These are phyloP conservation scores for Meteorus colon DNA, from an alignment of 2,888 invertebrate species.

Conservation along the genomic window DNA sequence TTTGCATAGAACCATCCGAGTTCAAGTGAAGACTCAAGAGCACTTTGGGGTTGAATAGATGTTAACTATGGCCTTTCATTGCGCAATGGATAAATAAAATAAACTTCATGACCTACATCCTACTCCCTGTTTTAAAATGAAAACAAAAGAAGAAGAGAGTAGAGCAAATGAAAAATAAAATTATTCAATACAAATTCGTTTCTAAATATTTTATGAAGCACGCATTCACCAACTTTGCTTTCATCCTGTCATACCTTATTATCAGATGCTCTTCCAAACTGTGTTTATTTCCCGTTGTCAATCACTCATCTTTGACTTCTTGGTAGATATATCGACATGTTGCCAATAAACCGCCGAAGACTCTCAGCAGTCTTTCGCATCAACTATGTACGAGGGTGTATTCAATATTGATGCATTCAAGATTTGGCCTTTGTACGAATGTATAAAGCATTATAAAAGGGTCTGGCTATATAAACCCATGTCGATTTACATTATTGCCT, in stretches of 20 bases:
- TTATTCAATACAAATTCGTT: constrained; percentile 4
- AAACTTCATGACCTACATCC: neutral
- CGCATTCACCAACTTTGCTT: constrained; percentile 18
- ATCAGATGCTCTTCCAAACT: neutral
- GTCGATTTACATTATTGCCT: neutral
- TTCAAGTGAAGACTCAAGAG: constrained; percentile 13
- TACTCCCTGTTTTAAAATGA: neutral
- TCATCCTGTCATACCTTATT: constrained; percentile 5
- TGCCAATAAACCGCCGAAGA: constrained; percentile 26
- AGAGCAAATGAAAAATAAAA: neutral
- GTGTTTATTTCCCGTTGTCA: neutral
- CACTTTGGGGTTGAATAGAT: constrained; percentile 23
- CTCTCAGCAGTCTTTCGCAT: constrained; percentile 27
- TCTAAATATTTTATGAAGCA: constrained; percentile 8
- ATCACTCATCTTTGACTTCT: constrained; percentile 20
- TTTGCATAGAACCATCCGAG: constrained; percentile 48
- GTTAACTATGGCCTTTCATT: constrained; percentile 31
- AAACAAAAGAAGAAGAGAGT: neutral
- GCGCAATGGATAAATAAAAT: constrained; percentile 33
- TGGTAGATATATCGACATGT: neutral
- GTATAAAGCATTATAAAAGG: neutral
- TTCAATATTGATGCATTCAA: constrained; percentile 57
- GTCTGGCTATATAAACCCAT: neutral
- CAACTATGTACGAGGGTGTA: constrained; percentile 45
- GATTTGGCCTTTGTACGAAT: neutral